Percentiles rank a stretch among this genome's conserved stretches.
Conservation (phyloP, 37 sponge, comb jelly and placozoan species). For the Chondrilla cf. caribensis region DNA sequence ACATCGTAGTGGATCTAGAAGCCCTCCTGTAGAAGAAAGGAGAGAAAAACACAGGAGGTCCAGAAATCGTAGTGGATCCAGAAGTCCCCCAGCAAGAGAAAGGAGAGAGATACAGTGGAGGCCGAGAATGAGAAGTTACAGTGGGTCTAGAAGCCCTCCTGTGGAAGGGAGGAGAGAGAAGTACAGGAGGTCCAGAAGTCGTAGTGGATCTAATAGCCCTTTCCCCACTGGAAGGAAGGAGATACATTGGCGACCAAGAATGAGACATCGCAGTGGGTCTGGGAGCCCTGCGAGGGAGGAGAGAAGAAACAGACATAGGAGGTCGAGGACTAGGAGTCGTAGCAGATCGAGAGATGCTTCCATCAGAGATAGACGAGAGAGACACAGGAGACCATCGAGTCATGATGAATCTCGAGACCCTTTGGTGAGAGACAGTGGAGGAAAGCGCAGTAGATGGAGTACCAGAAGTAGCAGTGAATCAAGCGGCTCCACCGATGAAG, state of each 20-base stretch:
- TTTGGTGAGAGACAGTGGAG: too few relatives aligned
- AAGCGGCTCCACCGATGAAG: too few relatives aligned
- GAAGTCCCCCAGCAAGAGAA: not conserved
- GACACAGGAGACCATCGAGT: too few relatives aligned
- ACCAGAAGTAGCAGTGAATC: too few relatives aligned
- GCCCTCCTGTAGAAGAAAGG: not conserved
- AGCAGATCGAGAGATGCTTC: not conserved
- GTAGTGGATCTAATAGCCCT: not conserved
- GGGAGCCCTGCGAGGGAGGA: too few relatives aligned
- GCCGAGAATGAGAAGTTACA: not conserved
- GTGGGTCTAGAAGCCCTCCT: conserved; percentile 3
- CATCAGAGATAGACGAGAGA: too few relatives aligned
- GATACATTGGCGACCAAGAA: not conserved
- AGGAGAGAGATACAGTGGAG: not conserved
- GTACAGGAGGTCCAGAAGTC: not conserved
- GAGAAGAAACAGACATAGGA: not conserved
- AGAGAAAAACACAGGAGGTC: not conserved
- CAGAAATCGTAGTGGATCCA: not conserved
- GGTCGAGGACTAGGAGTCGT: too few relatives aligned
- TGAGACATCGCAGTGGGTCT: not conserved
- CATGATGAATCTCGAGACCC: too few relatives aligned
- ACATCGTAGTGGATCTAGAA: not conserved
- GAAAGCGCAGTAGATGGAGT: too few relatives aligned
- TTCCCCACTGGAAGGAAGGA: not conserved
- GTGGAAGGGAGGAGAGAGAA: not conserved